These are phyloP conservation scores for Apamea anceps DNA, from an alignment of 2,888 invertebrate species.

Conservation along the genomic window DNA sequence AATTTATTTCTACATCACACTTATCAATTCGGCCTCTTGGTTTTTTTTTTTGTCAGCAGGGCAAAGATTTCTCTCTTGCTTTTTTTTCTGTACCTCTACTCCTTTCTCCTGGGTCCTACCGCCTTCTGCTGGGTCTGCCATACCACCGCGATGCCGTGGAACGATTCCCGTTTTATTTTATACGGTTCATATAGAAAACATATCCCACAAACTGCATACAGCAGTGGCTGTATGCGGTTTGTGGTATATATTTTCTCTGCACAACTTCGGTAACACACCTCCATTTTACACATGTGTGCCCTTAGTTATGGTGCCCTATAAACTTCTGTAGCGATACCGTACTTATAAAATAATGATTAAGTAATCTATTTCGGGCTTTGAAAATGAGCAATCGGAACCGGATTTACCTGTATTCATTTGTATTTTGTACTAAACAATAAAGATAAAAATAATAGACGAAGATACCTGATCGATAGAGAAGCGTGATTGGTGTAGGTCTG, in stretches of 20 bases:
- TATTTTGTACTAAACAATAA: not conserved
- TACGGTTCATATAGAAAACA: too few species aligned
- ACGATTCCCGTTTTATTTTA: not conserved
- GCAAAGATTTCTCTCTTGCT: not conserved
- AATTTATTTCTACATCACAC: too few species aligned
- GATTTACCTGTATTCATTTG: constrained; percentile 4
- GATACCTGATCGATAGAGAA: not conserved
- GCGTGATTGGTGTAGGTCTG: not conserved
- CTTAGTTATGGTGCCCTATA: too few species aligned
- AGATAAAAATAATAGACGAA: constrained; percentile 8
- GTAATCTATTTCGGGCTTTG: not conserved
- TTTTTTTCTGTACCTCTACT: not conserved
- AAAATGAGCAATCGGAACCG: constrained; percentile 17
- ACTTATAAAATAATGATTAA: not conserved
- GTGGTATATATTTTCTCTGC: not conserved
- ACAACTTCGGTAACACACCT: not conserved
- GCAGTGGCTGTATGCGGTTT: not conserved
- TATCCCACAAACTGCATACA: too few species aligned
- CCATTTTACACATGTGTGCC: not conserved
- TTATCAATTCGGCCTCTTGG: too few species aligned
- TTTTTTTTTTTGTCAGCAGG: not conserved
- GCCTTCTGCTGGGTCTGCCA: not conserved
- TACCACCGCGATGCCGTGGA: not conserved
- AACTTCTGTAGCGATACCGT: not conserved
- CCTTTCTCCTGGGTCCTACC: not conserved